Evolutionary conservation across 2,113 vertebrate species (phyloP).

Genomic region (Phylloscopus trochiloides): DNA sequence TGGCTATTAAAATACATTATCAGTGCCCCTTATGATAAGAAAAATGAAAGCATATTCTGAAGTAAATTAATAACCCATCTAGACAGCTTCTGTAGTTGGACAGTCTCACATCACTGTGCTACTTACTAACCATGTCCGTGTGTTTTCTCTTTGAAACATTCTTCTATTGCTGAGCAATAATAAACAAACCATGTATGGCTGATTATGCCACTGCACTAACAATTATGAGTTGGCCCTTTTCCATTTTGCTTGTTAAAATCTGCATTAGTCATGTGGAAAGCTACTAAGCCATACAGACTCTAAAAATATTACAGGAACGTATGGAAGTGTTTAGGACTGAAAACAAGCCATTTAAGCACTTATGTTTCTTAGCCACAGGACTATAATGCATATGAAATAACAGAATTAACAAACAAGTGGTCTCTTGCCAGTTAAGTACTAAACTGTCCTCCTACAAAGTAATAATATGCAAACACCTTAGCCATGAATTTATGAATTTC

Average conservation of each 20-base stretch:
- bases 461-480: not conserved
- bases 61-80: not conserved
- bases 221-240: slow-evolving; percentile 66
- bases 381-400: not conserved
- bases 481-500: not conserved
- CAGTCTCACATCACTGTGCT: not conserved
- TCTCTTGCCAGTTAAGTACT: not conserved
- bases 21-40: not conserved
- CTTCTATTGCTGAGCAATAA: slow-evolving; percentile 46
- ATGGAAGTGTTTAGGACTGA: not conserved
- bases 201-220: slow-evolving; percentile 58
- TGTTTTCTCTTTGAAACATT: slow-evolving; percentile 63
- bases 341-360: not conserved
- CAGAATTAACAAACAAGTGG: not conserved
- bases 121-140: slow-evolving; percentile 34
- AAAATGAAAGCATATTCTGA: slow-evolving; percentile 35
- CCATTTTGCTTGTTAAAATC: slow-evolving; percentile 67
- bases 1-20: slow-evolving; percentile 44
- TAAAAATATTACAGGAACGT: not conserved
- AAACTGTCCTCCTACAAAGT: not conserved
- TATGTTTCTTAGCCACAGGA: not conserved
- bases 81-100: slow-evolving; percentile 3
- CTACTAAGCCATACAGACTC: slow-evolving; percentile 17
- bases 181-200: slow-evolving; percentile 61
- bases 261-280: slow-evolving; percentile 57